Conservation (phyloP, 2,797 vertebrate species). For the Tauraco hartlaubi region DNA sequence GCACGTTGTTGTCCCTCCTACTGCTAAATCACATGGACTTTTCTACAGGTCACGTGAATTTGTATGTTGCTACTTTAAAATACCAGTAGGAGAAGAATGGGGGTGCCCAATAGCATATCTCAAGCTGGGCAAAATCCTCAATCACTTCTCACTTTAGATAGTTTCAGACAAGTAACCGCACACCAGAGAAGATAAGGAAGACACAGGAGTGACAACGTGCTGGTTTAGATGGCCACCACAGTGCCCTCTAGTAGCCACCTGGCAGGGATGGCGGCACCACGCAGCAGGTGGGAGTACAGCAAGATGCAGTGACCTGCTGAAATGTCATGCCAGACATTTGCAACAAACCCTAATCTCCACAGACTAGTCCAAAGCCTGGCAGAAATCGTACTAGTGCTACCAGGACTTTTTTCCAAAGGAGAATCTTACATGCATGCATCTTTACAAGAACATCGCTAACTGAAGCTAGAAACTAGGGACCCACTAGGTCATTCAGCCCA, state of each 20-base stretch:
- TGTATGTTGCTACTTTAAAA: neutral
- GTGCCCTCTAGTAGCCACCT: accelerated
- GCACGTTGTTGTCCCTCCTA: neutral
- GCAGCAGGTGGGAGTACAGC: neutral
- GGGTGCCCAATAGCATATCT: neutral
- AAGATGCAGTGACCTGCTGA: neutral
- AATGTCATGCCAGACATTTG: neutral
- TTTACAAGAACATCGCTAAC: neutral
- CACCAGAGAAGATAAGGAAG: neutral
- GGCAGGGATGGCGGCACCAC: neutral
- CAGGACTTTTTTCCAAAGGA: neutral
- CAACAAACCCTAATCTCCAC: neutral
- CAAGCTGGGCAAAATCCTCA: neutral
- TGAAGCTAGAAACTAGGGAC: neutral
- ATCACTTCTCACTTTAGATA: neutral
- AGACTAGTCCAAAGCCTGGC: neutral
- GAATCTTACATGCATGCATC: neutral
- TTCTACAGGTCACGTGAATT: neutral
- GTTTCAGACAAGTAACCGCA: neutral
- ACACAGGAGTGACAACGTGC: accelerated
- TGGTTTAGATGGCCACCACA: neutral
- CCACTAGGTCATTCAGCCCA: neutral
- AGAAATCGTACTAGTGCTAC: neutral
- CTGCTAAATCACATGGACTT: neutral
- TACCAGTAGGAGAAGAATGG: neutral